These are phyloP conservation scores for Cynopterus sphinx DNA, from an alignment of 2,797 vertebrate species.

Conservation along the genomic window DNA sequence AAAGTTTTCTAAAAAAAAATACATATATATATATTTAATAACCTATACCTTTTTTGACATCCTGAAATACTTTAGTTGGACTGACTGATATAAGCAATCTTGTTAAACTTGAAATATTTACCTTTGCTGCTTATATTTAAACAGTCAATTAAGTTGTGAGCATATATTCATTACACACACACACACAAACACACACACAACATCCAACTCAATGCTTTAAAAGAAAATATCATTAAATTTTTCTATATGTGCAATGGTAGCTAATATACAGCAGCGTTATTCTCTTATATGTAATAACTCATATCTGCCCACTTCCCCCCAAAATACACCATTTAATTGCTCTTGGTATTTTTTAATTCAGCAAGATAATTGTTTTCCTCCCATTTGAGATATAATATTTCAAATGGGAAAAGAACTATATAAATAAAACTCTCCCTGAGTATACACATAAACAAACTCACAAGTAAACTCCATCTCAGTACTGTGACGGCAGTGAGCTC, in stretches of 20 bases:
- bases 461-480: neutral
- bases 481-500: neutral
- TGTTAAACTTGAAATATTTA: neutral
- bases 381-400: conserved; percentile 23
- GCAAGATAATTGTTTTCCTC: neutral
- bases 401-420: neutral
- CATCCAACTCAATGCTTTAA: neutral
- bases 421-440: neutral
- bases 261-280: neutral
- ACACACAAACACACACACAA: neutral
- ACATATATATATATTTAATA: neutral
- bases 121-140: neutral
- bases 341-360: conserved; percentile 43
- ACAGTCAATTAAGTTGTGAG: neutral
- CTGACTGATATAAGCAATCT: neutral
- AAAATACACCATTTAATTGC: neutral
- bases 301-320: rapidly evolving
- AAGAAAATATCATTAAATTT: neutral
- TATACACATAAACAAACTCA: neutral
- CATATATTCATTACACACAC: neutral
- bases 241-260: neutral
- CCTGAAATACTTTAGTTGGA: conserved; percentile 21
- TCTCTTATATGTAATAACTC: neutral
- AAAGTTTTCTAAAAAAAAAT: neutral
- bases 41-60: conserved; percentile 8